phyloP scores from a whole-genome alignment of 2,888 invertebrate genomes.

The Eilema sororculum region DNA sequence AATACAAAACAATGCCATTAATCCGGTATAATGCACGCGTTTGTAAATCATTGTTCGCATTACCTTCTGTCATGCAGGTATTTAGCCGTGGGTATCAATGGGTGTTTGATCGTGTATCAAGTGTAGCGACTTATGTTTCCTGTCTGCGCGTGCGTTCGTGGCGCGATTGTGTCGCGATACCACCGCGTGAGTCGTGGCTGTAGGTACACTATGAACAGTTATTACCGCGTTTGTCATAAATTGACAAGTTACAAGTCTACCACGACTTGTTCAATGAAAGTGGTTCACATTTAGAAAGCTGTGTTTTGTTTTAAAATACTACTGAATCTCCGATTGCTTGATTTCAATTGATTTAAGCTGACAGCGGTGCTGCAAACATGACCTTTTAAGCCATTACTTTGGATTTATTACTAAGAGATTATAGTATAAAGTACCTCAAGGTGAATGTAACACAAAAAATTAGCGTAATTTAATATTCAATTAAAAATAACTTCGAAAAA shows the following conservation, averaged over 20 bases:
- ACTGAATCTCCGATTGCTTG: not conserved
- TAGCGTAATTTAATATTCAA: no score
- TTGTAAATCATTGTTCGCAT: not conserved
- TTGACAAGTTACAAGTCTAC: slow-evolving; percentile 7
- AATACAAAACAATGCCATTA: slow-evolving; percentile 1
- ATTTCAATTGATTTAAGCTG: not conserved
- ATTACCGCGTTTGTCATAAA: slow-evolving; percentile 19
- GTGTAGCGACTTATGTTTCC: not conserved
- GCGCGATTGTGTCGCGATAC: slow-evolving; percentile 12
- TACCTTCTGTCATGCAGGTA: not conserved
- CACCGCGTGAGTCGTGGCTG: not conserved
- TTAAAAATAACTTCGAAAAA: not conserved
- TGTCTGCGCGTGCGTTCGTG: slow-evolving; percentile 13
- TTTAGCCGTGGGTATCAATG: not conserved
- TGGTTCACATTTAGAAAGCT: slow-evolving; percentile 13
- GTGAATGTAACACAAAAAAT: no score
- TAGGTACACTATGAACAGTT: slow-evolving; percentile 2
- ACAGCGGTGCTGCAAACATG: not conserved
- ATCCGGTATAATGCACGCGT: not conserved
- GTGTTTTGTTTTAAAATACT: not conserved
- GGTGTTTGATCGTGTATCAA: not conserved
- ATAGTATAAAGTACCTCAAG: no score
- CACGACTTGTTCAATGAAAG: slow-evolving; percentile 9
- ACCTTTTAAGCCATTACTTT: not conserved
- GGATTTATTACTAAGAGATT: not conserved